Percentiles rank a stretch among this genome's conserved stretches.
Evolutionary conservation across 1,140 invertebrate genomes (phyloP).

Genomic region (Drosophila arizonae): DNA sequence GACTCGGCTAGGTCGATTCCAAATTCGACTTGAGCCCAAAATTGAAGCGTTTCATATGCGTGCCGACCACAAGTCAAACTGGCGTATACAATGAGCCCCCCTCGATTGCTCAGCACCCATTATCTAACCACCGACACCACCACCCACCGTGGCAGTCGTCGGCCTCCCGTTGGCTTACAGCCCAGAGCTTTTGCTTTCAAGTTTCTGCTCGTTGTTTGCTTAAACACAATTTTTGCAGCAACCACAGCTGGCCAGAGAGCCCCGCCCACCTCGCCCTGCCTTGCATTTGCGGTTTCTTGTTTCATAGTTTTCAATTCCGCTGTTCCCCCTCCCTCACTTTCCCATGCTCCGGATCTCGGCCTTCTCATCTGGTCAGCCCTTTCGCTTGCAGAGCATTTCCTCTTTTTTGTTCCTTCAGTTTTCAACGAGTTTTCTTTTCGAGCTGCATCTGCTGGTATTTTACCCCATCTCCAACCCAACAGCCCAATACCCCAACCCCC

Average conservation of each 20-base stretch:
- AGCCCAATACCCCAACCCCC: neutral
- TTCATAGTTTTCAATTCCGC: conserved; percentile 64
- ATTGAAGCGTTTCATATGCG: too few relatives aligned
- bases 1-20: neutral
- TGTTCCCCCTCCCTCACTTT: neutral
- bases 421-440: conserved; percentile 15
- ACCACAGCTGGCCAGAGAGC: neutral
- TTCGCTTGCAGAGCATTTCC: conserved; percentile 24
- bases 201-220: conserved; percentile 35
- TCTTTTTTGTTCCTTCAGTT: conserved; percentile 20
- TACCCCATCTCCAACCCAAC: neutral
- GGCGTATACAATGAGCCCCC: too few relatives aligned
- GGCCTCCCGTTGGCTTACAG: conserved; percentile 18
- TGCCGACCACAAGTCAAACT: too few relatives aligned
- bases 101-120: neutral
- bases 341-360: neutral
- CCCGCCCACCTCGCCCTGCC: conserved; percentile 4
- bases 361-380: neutral
- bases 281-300: conserved; percentile 51
- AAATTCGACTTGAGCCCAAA: too few relatives aligned
- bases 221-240: conserved; percentile 70
- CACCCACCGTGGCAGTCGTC: too few relatives aligned
- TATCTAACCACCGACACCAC: too few relatives aligned
- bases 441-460: conserved; percentile 17
- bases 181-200: conserved; percentile 13